phyloP scores from a whole-genome alignment of 2,888 invertebrate species.

The Mesoligia furuncula region DNA sequence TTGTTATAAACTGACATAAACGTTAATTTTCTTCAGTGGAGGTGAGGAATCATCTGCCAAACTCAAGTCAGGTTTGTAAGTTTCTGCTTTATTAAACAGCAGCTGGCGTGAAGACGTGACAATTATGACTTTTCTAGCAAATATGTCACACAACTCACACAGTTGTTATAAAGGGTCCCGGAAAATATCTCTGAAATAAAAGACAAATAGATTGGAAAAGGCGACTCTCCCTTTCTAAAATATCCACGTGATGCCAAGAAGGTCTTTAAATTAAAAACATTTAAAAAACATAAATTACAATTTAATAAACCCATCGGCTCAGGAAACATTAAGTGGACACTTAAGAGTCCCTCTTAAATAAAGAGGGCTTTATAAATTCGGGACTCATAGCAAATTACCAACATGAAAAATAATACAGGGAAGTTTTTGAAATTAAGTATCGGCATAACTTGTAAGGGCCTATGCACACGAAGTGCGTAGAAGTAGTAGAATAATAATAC shows the following conservation, averaged over 20 bases:
- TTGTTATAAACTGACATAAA: neutral
- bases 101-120: neutral
- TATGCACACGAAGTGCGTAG: neutral
- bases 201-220: neutral
- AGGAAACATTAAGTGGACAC: slow-evolving; percentile 17
- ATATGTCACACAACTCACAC: neutral
- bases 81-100: neutral
- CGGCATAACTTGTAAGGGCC: neutral
- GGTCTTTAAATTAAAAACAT: neutral
- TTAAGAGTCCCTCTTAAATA: slow-evolving; percentile 17
- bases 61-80: neutral
- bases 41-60: neutral
- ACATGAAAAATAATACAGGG: slow-evolving; percentile 10
- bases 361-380: slow-evolving; percentile 36
- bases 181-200: neutral
- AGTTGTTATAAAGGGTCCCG: neutral
- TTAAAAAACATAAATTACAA: neutral
- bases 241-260: neutral
- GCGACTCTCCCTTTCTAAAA: neutral
- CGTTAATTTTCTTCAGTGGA: neutral
- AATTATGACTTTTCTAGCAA: neutral
- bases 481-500: neutral
- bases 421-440: slow-evolving; percentile 17
- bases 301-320: slow-evolving; percentile 28
- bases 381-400: slow-evolving; percentile 25